Base-by-base conservation (phyloP, 2,797 vertebrate genomes). In the Crenuchus spilurus region DNA sequence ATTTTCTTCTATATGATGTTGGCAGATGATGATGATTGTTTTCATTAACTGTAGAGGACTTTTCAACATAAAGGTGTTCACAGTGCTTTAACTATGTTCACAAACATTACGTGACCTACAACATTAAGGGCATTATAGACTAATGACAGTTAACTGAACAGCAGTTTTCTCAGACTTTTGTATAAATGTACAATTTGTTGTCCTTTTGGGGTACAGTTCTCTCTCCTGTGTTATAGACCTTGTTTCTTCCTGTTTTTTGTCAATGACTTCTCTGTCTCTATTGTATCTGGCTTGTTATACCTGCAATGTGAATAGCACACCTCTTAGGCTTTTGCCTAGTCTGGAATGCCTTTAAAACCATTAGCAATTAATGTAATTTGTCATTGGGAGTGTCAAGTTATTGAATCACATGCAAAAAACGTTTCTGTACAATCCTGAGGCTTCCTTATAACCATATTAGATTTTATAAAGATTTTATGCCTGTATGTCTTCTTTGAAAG, bases 321-420 rank as follows among this genome's bases (percentile, higher is more conserved):
- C n/a, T n/a, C n/a, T 49, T 49, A 1, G 14, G 11, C 26, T 64
- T 1, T 28, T 4, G 9, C 26, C 7, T 13, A 8, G 14, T 42
- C 6, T 13, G 31, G 51, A 69, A 46, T 63, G 20, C 54, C 18
- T 55, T 54, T 37, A 8, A 30, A 33, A 33, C 35, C 30, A 6
- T 37, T 52, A 52, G 18, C 28, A 2, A 51, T 31, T 30, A 58
- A 6, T 14, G 44, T 18, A 75, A 31, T 51, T 18, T 31, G n/a
- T 48, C 10, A 41, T 24, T 51, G 33, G 37, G 26, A 7, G 51
- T 26, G 6, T 31, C 35, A 11, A 30, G 35, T 16, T 51, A 30
- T 44, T 60, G 2, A 62, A 61, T 67, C 18, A 46, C 37, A 20
- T 37, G 14, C 46, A 69, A 26, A 18, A 44, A 68, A 52, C n/a